A percentile compares a stretch with the other conserved stretches of the same genome.
These are phyloP conservation scores for Pemphigus obesinymphae DNA, from an alignment of 1,140 invertebrate genomes.

Conservation along the genomic window DNA sequence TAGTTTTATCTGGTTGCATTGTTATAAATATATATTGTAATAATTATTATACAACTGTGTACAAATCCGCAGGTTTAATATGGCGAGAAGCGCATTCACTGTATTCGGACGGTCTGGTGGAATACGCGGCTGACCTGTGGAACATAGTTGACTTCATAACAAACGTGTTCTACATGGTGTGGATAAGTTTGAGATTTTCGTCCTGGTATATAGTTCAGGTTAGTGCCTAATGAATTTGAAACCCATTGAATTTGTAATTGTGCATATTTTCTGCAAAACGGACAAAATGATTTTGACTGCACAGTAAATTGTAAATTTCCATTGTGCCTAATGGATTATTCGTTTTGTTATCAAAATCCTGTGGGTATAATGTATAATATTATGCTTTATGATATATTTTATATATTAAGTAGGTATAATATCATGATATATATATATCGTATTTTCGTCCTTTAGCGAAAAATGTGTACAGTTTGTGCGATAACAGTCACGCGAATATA, in stretches of 20 bases:
- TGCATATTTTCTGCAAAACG: too few species aligned
- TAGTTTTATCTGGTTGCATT: too few species aligned
- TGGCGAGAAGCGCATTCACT: conserved; percentile 82
- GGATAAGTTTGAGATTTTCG: conserved; percentile 73
- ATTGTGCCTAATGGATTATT: not conserved
- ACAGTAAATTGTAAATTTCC: too few species aligned
- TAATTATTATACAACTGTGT: too few species aligned
- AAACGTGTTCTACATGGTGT: conserved; percentile 88
- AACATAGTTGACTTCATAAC: conserved; percentile 95
- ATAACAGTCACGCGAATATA: not conserved
- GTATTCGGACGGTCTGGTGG: conserved; percentile 80
- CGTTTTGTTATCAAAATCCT: not conserved
- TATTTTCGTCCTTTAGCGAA: not conserved
- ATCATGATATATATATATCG: not conserved
- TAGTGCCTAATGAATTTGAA: conserved; percentile 44
- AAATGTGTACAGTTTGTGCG: not conserved
- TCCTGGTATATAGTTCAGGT: conserved; percentile 75
- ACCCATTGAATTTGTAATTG: too few species aligned
- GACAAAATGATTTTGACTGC: too few species aligned
- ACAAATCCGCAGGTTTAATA: conserved; percentile 69
- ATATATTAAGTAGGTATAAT: not conserved
- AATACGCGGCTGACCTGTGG: conserved; percentile 91
- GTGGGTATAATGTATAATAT: too few species aligned
- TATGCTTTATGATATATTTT: too few species aligned
- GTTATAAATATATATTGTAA: too few species aligned